A percentile compares a stretch with the other conserved stretches of the same genome.
phyloP scores from a whole-genome alignment of 2,797 vertebrate species.

The Graptemys geographica region DNA sequence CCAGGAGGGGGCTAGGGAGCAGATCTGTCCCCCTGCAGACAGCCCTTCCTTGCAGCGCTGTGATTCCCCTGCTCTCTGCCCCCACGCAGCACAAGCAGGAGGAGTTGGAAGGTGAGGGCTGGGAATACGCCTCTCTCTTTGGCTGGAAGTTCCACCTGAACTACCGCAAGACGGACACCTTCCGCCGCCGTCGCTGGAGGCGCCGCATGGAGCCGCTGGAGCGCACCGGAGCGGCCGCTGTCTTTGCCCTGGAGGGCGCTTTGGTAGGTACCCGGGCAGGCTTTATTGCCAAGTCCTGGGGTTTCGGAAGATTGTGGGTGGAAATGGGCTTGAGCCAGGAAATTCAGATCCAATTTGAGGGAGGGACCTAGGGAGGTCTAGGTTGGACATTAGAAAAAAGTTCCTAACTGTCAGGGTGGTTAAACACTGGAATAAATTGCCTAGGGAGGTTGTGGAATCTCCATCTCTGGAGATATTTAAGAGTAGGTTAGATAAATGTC shows the following conservation, averaged over 20 bases:
- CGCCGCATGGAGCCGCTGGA: conserved; percentile 95
- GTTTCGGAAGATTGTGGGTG: neutral
- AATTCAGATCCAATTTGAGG: neutral
- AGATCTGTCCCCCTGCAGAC: neutral
- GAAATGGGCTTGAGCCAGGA: neutral
- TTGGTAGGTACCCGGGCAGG: conserved; percentile 82
- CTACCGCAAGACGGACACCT: conserved; percentile 90
- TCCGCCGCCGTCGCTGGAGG: conserved; percentile 93
- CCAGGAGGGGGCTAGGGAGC: neutral
- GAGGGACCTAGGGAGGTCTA: no score
- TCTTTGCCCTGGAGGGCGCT: conserved; percentile 95
- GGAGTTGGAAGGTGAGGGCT: conserved; percentile 90
- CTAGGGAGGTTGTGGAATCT: no score
- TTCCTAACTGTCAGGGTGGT: no score
- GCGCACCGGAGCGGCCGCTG: conserved; percentile 91
- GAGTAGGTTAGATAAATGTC: no score
- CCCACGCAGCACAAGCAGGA: conserved; percentile 87
- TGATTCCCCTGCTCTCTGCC: neutral
- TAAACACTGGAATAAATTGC: no score
- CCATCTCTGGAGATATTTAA: no score
- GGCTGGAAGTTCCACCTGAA: conserved; percentile 96
- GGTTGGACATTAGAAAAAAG: no score
- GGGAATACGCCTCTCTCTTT: conserved; percentile 97
- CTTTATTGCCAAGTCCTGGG: neutral
- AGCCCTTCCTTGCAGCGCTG: neutral